Evolutionary conservation across 92 coral and sea anemone genomes (phyloP).

Genomic region (Palythoa grandis): DNA sequence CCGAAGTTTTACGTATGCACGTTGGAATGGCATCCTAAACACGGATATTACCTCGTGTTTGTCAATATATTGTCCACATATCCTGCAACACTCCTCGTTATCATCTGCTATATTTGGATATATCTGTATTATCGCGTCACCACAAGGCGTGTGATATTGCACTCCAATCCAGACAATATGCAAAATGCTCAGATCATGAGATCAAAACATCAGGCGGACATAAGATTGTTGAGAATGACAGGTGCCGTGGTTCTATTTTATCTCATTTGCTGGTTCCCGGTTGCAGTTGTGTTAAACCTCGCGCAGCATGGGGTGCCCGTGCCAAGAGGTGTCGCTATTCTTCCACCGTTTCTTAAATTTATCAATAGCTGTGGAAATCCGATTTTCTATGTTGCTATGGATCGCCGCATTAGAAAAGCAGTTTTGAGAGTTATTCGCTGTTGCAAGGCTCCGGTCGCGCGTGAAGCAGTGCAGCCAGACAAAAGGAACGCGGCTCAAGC

Average conservation of each 20-base stretch:
- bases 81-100: slow-evolving; percentile 17
- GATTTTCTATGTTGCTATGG: slow-evolving; percentile 19
- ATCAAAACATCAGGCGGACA: background rate
- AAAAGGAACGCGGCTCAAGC: background rate
- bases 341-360: slow-evolving; percentile 32
- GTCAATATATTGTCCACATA: slow-evolving; percentile 18
- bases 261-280: slow-evolving; percentile 33
- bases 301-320: background rate
- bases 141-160: background rate
- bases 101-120: slow-evolving; percentile 29
- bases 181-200: background rate
- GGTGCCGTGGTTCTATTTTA: slow-evolving; percentile 10
- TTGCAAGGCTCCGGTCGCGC: background rate
- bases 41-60: slow-evolving; percentile 22
- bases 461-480: background rate
- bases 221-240: slow-evolving; percentile 11
- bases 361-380: slow-evolving; percentile 39
- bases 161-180: background rate
- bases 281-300: slow-evolving; percentile 31
- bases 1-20: slow-evolving; percentile 19
- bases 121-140: background rate
- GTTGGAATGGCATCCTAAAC: slow-evolving; percentile 32
- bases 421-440: background rate
- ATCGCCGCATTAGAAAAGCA: slow-evolving; percentile 13
- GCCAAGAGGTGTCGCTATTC: background rate